Evolutionary conservation across 2,888 invertebrate genomes (phyloP), one percentile per base, ranked within the genome.

Genomic region (Hoplodrina ambigua): DNA sequence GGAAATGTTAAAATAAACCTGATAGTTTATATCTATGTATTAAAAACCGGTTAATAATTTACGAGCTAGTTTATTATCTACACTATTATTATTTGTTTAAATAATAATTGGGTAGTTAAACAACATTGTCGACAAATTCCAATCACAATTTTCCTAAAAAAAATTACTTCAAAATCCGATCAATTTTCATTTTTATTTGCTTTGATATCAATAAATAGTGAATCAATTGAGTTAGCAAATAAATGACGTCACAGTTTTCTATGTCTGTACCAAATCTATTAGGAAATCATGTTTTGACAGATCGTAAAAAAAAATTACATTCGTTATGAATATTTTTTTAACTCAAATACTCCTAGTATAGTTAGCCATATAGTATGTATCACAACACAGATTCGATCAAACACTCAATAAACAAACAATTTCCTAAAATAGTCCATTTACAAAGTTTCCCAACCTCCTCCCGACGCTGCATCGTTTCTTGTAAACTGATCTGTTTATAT

Each of bases 371-470:
- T 49, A 10, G 15, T 33, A 33, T 49, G 37, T 46, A 61, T 41
- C 56, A 50, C n/a, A 58, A 53, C 52, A 50, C 19, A 72, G 17
- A 50, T 54, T 62, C 33, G 46, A 44, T 72, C 17, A 54, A 61
- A 72, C 53, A 50, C n/a, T n/a, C n/a, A 15, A 19, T 49, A 54
- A 41, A 53, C 67, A 70, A 75, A 75, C 75, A 57, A 54, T 61
- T 37, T 56, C 76, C 59, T 25, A 62, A 81, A 80, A 81, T 78
- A 78, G 71, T 67, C n/a, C 20, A 62, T 68, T 57, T 63, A 61
- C 72, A 67, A 63, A 50, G 62, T 79, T 79, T 68, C 72, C 53
- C 62, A 80, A 75, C 17, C 15, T 46, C 17, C 15, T 46, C 46
- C 46, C 17, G 17, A 46, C 63, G 25, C 41, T 65, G 78, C 66